Evolutionary conservation across 2,888 invertebrate genomes (phyloP), one percentile per base, ranked within the genome.

Genomic region (Imbricaverruca yamaguchii): DNA sequence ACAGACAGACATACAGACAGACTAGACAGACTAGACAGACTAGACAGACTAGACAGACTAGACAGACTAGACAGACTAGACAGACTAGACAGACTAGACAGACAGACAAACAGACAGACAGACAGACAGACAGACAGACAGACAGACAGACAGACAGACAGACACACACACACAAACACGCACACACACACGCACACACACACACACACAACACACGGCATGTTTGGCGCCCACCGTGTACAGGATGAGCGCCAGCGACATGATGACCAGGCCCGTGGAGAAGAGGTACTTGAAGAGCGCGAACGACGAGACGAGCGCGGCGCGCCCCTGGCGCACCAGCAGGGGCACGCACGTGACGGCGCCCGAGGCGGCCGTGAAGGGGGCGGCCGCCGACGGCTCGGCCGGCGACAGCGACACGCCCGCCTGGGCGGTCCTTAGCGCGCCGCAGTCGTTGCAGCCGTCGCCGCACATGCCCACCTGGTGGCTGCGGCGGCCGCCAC

Each of bases 261-360:
- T 87, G 85, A 88, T 87, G 6, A 87, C 87, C 79, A 89, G 85
- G 84, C 88, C 88, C 85, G 88, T 88, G 82, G 87, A 86, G 4
- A 88, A 88, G 86, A 89, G 88, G 85, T 87, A 89, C 84, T 89
- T 89, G 84, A 89, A 88, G 21, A 85, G 87, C 13, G 88, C 88
- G 85, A 89, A 88, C 23, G 88, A 87, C 6, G 89, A 89, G 21
- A 87, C 87, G 23, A 89, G 85, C 0, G 89, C 88, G 39, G 87
- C 87, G 67, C 89, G 84, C 0, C 89, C 89, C 84, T 89, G 88
- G 81, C 88, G 87, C 83, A 80, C 82, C n/a, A 84, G 82, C 11
- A 65, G 80, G 25, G 82, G 74, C 13, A 84, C 81, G 81, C 83
- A 82, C 13, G 80, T 81, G 53, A 86, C 85, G 81, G 85, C 84